Percentiles rank a stretch among this genome's conserved stretches.
Evolutionary conservation across 2,113 vertebrate genomes (phyloP).

Genomic region (Megalops atlanticus): DNA sequence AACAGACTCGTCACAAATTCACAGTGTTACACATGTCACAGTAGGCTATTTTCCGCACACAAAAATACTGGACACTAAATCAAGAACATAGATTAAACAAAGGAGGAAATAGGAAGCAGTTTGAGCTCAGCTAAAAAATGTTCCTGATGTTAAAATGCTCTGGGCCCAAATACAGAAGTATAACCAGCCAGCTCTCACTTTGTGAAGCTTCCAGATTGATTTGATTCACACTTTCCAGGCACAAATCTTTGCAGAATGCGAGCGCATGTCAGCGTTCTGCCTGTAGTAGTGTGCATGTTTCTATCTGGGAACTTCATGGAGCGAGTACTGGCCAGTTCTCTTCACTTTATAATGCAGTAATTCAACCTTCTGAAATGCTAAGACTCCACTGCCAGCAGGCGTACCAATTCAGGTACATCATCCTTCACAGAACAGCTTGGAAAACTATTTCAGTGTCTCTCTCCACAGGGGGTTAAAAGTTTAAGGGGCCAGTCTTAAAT

Average conservation of each 20-base stretch:
- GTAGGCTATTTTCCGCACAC: neutral
- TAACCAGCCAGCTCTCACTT: neutral
- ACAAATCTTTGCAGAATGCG: neutral
- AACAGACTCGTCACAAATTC: too few species aligned
- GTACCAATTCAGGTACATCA: slow-evolving; percentile 18
- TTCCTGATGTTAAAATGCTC: neutral
- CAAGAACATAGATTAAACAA: neutral
- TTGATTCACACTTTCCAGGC: neutral
- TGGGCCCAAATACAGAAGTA: neutral
- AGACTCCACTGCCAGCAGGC: neutral
- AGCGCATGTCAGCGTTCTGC: neutral
- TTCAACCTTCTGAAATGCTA: neutral
- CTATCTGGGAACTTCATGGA: neutral
- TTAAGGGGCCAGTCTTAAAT: slow-evolving; percentile 51
- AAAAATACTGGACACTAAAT: neutral
- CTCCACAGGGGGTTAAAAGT: slow-evolving; percentile 23
- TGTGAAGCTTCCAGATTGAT: neutral
- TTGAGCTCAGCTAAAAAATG: neutral
- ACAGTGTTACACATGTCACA: neutral
- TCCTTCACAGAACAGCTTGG: neutral
- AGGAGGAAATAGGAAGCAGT: neutral
- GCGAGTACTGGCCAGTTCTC: neutral
- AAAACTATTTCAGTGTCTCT: neutral
- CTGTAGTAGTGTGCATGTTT: neutral
- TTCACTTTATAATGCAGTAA: neutral